Evolutionary conservation across 2,888 invertebrate genomes (phyloP).

Genomic region (Chironomus tentans): DNA sequence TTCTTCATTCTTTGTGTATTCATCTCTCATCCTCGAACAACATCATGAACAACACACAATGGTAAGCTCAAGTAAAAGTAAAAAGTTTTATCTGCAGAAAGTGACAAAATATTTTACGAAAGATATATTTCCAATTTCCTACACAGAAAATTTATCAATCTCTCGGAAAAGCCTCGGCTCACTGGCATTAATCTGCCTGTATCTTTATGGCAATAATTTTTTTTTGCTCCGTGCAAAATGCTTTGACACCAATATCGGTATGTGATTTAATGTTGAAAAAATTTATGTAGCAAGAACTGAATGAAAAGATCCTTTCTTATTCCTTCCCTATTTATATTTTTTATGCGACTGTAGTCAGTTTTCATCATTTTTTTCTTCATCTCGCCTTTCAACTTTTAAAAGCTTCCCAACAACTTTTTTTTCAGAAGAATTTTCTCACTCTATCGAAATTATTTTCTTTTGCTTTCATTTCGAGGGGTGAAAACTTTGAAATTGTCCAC

Average conservation of each 20-base stretch:
- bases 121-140: slow-evolving; percentile 20
- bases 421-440: too few relatives aligned
- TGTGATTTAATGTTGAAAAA: slow-evolving; percentile 12
- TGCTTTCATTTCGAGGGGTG: too few relatives aligned
- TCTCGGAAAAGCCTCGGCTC: slow-evolving; percentile 9
- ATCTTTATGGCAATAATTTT: not conserved
- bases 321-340: not conserved
- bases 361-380: too few relatives aligned
- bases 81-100: not conserved
- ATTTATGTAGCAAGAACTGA: slow-evolving; percentile 7
- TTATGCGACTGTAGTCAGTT: too few relatives aligned
- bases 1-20: not conserved
- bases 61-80: not conserved
- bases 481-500: too few relatives aligned
- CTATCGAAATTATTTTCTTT: too few relatives aligned
- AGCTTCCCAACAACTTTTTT: too few relatives aligned
- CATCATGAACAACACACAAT: not conserved
- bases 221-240: not conserved
- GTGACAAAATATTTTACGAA: slow-evolving; percentile 7
- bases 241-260: not conserved
- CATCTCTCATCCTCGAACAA: not conserved
- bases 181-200: not conserved
- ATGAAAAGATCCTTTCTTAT: not conserved
- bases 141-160: slow-evolving; percentile 18
- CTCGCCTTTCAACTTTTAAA: too few relatives aligned